phyloP scores from a whole-genome alignment of 2,888 invertebrate genomes.

The Pteria penguin region DNA sequence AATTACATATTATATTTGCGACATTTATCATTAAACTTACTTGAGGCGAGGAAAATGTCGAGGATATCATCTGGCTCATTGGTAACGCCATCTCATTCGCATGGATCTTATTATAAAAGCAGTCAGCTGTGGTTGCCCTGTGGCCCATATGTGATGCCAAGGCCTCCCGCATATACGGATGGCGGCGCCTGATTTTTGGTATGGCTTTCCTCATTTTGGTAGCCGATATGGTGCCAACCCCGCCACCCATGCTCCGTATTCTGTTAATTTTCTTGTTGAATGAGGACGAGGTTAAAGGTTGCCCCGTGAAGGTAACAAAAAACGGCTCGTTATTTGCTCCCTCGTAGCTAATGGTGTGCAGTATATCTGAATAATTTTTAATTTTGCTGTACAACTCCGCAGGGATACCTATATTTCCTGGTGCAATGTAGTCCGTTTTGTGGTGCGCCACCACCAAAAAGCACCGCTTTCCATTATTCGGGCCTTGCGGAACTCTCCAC shows the following conservation, averaged over 20 bases:
- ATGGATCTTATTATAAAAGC: neutral
- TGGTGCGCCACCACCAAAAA: neutral
- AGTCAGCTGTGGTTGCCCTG: slow-evolving; percentile 5
- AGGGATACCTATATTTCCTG: too few species aligned
- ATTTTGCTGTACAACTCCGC: too few species aligned
- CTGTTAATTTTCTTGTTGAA: neutral
- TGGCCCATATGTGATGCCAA: slow-evolving; percentile 21
- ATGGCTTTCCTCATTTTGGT: slow-evolving; percentile 14
- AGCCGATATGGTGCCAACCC: neutral
- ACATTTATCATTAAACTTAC: too few species aligned
- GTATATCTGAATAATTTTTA: too few species aligned
- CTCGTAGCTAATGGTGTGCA: too few species aligned
- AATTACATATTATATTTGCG: too few species aligned
- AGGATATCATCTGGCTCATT: too few species aligned
- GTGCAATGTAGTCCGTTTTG: neutral
- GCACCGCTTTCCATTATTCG: neutral
- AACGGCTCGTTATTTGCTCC: too few species aligned
- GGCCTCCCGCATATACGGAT: neutral
- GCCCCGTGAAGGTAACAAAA: too few species aligned
- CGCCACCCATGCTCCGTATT: neutral
- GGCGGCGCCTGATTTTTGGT: neutral
- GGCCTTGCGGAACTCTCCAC: neutral
- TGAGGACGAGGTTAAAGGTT: neutral
- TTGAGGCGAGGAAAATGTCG: too few species aligned
- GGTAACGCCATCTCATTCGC: too few species aligned